Percentiles rank a stretch among this genome's conserved stretches.
These are phyloP conservation scores for Dendrocincla tyrannina DNA, from an alignment of 2,797 vertebrate species.

Conservation along the genomic window DNA sequence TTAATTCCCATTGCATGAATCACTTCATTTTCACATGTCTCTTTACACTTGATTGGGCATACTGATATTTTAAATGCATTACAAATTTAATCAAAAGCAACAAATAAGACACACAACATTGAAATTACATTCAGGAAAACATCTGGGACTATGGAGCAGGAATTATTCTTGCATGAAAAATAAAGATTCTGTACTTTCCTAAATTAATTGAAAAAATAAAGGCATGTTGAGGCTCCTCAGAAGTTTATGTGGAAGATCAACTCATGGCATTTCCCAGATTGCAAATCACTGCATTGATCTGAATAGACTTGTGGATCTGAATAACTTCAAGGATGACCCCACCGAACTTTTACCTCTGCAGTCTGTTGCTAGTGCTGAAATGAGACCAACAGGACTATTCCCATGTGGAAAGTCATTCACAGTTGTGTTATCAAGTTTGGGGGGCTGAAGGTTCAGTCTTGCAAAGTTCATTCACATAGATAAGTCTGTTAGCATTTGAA, in stretches of 20 bases:
- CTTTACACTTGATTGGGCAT: constrained; percentile 12
- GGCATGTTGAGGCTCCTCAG: not conserved
- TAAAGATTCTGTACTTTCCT: not conserved
- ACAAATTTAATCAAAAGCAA: constrained; percentile 45
- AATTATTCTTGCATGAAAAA: constrained; percentile 17
- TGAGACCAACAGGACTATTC: not conserved
- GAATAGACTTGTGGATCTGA: not conserved
- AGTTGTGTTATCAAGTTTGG: not conserved
- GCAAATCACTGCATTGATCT: not conserved
- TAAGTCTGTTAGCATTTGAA: not conserved
- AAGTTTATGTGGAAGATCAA: not conserved
- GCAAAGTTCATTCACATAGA: not conserved
- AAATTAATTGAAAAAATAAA: constrained; percentile 18
- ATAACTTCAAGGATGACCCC: not conserved
- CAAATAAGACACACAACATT: not conserved
- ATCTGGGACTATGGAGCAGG: not conserved
- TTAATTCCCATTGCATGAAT: constrained; percentile 22
- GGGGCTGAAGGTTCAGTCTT: not conserved
- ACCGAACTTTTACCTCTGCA: not conserved
- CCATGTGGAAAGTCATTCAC: not conserved
- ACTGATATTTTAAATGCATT: constrained; percentile 40
- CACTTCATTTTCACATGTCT: constrained; percentile 30
- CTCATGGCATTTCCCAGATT: not conserved
- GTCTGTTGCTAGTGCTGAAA: not conserved
- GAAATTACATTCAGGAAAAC: constrained; percentile 47